Evolutionary conservation across 2,888 invertebrate genomes (phyloP), one percentile per base, ranked within the genome.

Genomic region (Campopleginae sp.): DNA sequence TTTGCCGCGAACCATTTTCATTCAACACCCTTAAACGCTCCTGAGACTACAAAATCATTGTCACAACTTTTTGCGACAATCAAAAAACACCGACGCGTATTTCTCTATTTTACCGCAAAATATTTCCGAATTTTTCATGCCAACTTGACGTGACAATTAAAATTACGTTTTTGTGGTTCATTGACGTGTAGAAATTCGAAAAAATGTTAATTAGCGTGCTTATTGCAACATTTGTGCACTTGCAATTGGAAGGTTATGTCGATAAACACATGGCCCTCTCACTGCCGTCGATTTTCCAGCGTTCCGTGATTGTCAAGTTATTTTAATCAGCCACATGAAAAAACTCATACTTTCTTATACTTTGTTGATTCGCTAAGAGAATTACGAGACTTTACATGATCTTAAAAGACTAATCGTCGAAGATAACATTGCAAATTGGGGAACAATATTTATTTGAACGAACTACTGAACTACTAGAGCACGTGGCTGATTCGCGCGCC

Each of bases 1-100:
- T 54, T 86, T 90, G 61, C 89, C 88, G 61, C 90, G 89, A 46
- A 86, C 91, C 93, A 93, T 93, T 27, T 63, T 86, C 80, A 72
- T 58, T 68, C n/a, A 51, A 14, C 48, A 1, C 31, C 5, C 17
- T 48, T 46, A 33, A n/a, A 5, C 17, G 17, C 42, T n/a, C 14
- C 14, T 14, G 27, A 46, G 23, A 51, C 42, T 14, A 19, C 12
- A 14, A 17, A 54, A 27, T n/a, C 6, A 33, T 33, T 23, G 6
- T 48, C 12, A 17, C 27, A 42, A 66, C 3, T 44, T 66, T 66
- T 66, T 5, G 23, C 38, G 10, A 38, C 38, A 38, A 19, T 19
- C 7, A 17, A 27, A 27, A 14, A 27, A 14, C 14, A 12, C 3
- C 10, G 33, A 10, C 58, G 23, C 58, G 58, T 58, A 3, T 58